Conservation (phyloP, 2,113 vertebrate genomes). For the Erythrocebus patas region DNA sequence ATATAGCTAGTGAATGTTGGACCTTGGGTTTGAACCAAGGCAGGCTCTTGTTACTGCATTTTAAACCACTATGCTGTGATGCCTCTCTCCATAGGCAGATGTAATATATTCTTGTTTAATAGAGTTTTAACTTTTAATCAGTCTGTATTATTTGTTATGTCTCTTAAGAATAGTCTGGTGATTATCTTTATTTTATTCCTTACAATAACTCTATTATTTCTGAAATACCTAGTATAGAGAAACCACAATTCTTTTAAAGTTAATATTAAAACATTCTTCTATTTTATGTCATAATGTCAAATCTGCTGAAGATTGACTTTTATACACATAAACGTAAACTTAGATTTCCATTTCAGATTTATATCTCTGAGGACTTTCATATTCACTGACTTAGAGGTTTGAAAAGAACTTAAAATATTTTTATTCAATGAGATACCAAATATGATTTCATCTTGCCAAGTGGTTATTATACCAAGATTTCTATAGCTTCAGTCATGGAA, state of each 20-base stretch:
- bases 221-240: neutral
- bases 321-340: neutral
- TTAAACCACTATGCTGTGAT: neutral
- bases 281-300: neutral
- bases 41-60: neutral
- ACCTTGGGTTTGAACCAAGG: neutral
- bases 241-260: neutral
- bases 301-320: neutral
- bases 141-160: neutral
- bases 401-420: conserved; percentile 18
- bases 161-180: neutral
- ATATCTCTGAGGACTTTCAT: neutral
- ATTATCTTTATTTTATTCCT: neutral
- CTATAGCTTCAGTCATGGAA: neutral
- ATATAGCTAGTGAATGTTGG: neutral
- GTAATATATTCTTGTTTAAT: neutral
- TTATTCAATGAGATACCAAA: neutral
- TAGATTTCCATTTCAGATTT: conserved; percentile 26
- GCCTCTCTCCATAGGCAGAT: neutral
- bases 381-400: neutral
- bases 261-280: neutral
- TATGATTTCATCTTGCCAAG: neutral
- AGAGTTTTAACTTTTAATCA: neutral
- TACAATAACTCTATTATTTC: neutral
- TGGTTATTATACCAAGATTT: neutral